Evolutionary conservation across 1,140 invertebrate genomes (phyloP).

Genomic region (Temnothorax longispinosus): DNA sequence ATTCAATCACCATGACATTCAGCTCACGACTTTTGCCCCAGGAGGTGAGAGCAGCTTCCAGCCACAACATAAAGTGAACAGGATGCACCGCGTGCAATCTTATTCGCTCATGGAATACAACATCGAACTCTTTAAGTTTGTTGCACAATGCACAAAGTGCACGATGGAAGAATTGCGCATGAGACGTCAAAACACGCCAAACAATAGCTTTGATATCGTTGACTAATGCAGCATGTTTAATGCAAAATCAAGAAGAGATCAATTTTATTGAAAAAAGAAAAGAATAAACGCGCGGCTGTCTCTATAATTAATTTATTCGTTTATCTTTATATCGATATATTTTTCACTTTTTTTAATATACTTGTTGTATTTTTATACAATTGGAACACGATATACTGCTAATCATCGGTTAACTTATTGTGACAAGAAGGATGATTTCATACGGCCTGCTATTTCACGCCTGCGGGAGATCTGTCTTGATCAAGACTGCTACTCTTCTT

Average conservation of each 20-base stretch:
- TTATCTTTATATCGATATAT: neutral
- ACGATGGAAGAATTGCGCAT: constrained; percentile 58
- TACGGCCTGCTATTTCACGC: constrained; percentile 68
- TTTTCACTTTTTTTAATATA: neutral
- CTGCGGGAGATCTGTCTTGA: constrained; percentile 70
- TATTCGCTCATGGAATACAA: constrained; percentile 52
- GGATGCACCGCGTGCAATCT: constrained; percentile 72
- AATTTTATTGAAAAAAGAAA: neutral
- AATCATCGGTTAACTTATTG: constrained; percentile 66
- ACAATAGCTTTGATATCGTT: constrained; percentile 4
- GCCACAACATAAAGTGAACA: constrained; percentile 72
- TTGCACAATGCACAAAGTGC: constrained; percentile 69
- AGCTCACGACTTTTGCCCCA: constrained; percentile 82
- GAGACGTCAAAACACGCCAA: neutral
- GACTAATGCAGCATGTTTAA: neutral
- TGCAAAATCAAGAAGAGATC: neutral
- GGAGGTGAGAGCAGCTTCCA: constrained; percentile 83
- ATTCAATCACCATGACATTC: constrained; percentile 83
- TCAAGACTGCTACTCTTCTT: constrained; percentile 63
- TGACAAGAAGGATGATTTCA: constrained; percentile 74
- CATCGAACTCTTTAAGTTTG: constrained; percentile 44
- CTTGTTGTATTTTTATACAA: constrained; percentile 17
- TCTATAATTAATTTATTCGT: neutral
- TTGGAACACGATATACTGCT: constrained; percentile 75
- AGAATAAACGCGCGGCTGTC: neutral